Evolutionary conservation across 2,797 vertebrate genomes (phyloP), one percentile per base, ranked within the genome.

Genomic region (Paedocypris micromegethes): DNA sequence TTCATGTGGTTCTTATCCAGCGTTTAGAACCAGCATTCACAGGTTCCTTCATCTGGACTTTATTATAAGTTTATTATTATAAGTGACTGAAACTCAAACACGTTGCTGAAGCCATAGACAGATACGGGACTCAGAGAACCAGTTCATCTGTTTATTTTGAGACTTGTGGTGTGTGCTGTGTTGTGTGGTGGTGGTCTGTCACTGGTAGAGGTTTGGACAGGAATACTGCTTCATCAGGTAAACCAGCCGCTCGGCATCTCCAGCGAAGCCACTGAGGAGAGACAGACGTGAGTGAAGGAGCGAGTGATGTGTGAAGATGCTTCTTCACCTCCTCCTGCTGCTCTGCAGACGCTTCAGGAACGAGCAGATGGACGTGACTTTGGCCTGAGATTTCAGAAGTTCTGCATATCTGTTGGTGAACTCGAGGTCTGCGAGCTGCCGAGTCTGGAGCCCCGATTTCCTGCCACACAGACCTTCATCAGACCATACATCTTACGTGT

Each of bases 351-450:
- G 87, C 45, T 70, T 83, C 72, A 91, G 84, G 65, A 88, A 85
- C 60, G 87, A 73, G 1, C 89, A 90, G 74, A 88, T 79, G 39
- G 86, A 89, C 70, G 52, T 86, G 74, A 87, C 84, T 74, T 90
- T 90, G 71, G 90, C 90, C 79, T 87, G 88, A 2, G 89, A 87
- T 42, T 86, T 83, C 60, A 90, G 78, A 74, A 87, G 86, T 77
- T 90, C 90, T 0, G 89, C 77, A 4, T 91, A 89, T 78, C 84
- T 84, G 82, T 88, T 89, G 75, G 90, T 88, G 81, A 91, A 91
- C 83, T 90, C 90, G 0, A 91, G 86, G 79, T 91, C 90, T 41
- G 88, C 89, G 55, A 91, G 74, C 82, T 90, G 89, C 56, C 89
- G 85, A 75, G 73, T 68, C 72, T 81, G 79, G 59, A 80, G 58